Evolutionary conservation across 2,113 vertebrate genomes (phyloP), one percentile per base, ranked within the genome.

Genomic region (Cercocebus atys): DNA sequence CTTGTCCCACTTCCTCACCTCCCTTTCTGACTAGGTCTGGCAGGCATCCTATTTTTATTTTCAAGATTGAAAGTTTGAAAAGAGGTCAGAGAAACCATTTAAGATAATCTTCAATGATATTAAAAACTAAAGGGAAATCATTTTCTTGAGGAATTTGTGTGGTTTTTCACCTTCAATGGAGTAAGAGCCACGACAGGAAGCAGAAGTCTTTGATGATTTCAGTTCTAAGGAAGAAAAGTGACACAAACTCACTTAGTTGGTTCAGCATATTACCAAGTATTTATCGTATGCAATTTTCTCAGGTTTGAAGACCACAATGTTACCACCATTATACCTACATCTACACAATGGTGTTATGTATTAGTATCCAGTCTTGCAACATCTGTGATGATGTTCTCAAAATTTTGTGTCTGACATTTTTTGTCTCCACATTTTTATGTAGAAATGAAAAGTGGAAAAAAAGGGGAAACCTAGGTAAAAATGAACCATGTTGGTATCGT

Each of bases 41-140:
- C 22, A 87, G 20, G 52, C 50, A 93, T 82, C 64, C 78, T 93
- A 70, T 73, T 97, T 64, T 32, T 94, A 61, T 61, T 97, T 95
- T 84, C 70, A 97, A 87, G 47, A 95, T 40, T 57, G 57, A 66
- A 92, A 35, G 9, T 50, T 95, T 72, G 30, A 90, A 98, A 97
- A 79, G 88, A 92, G 97, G 96, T 97, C 91, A 97, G 23, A 88
- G 79, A 68, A 97, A 75, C 16, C 43, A 45, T 64, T 61, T 30
- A 81, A 72, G 78, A 59, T 75, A 43, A 90, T 64, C 87, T 88
- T 92, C 76, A 84, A 13, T 88, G 61, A 50, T 27, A 47, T 14
- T 40, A 35, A 88, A 93, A 73, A 9, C 40, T 70, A 45, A 75
- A 83, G 27, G 38, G 20, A 81, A 93, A 50, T 38, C 6, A 23